These are phyloP conservation scores for Neodiprion virginianus DNA, from an alignment of 1,140 invertebrate species.

Conservation along the genomic window DNA sequence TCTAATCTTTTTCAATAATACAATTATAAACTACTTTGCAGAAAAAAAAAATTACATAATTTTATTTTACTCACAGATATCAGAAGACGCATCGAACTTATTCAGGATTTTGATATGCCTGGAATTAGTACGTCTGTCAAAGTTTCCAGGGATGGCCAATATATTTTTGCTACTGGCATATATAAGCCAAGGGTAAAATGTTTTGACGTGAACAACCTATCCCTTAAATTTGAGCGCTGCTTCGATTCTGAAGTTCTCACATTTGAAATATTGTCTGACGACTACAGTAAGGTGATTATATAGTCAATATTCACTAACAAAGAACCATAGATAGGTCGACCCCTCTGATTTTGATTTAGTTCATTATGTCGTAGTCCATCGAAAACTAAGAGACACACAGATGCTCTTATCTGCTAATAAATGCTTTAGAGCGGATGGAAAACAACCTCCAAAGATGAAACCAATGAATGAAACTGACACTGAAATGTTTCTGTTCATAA, in stretches of 20 bases:
- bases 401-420: no score
- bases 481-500: no score
- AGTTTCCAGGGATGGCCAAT: conserved; percentile 91
- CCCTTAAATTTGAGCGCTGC: conserved; percentile 98
- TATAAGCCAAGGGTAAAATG: conserved; percentile 97
- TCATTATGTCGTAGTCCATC: no score
- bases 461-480: no score
- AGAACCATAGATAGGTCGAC: neutral
- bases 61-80: conserved; percentile 66
- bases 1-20: conserved; percentile 15
- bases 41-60: conserved; percentile 15
- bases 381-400: no score
- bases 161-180: conserved; percentile 90
- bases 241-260: conserved; percentile 94
- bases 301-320: neutral
- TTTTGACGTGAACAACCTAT: conserved; percentile 95
- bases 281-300: conserved; percentile 81
- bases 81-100: conserved; percentile 89
- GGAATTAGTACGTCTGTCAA: conserved; percentile 85
- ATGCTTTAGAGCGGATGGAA: neutral
- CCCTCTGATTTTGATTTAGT: no score
- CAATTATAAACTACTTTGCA: conserved; percentile 12
- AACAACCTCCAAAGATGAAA: no score
- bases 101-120: conserved; percentile 99
- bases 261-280: conserved; percentile 88